These are phyloP conservation scores for Drosophila melanosoma DNA, from an alignment of 2,888 invertebrate species.

Conservation along the genomic window DNA sequence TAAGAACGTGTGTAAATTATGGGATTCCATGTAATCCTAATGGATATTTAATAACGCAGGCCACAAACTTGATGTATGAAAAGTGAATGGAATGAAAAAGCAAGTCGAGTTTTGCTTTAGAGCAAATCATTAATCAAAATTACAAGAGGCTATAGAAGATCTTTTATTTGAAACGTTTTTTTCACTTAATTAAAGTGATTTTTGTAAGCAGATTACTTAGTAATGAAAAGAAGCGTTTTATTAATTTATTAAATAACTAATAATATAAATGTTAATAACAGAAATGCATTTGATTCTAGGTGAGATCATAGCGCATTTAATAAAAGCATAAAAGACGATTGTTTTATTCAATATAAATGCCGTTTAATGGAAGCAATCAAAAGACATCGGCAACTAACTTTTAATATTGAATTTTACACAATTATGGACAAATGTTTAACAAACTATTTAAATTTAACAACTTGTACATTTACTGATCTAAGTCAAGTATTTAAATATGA, in stretches of 20 bases:
- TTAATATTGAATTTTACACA: background rate
- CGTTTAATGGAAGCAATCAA: background rate
- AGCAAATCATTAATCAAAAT: background rate
- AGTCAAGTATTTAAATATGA: background rate
- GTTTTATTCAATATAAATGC: background rate
- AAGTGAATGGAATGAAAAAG: background rate
- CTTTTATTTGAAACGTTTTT: background rate
- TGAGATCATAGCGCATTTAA: background rate
- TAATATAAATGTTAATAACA: background rate
- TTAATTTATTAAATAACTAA: background rate
- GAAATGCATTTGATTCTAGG: background rate
- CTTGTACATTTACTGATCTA: background rate
- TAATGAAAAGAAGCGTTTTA: background rate
- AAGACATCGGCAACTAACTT: background rate
- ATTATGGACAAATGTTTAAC: background rate
- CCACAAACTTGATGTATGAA: conserved; percentile 45
- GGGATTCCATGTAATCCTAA: background rate
- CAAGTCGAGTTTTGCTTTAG: background rate
- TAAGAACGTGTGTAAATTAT: background rate
- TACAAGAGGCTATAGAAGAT: background rate
- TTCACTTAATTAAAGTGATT: background rate
- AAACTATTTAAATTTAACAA: background rate
- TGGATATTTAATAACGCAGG: conserved; percentile 10
- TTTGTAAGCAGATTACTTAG: background rate
- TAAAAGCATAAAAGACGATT: background rate